Conservation (phyloP, 2,888 invertebrate genomes). For the Ceramica pisi region DNA sequence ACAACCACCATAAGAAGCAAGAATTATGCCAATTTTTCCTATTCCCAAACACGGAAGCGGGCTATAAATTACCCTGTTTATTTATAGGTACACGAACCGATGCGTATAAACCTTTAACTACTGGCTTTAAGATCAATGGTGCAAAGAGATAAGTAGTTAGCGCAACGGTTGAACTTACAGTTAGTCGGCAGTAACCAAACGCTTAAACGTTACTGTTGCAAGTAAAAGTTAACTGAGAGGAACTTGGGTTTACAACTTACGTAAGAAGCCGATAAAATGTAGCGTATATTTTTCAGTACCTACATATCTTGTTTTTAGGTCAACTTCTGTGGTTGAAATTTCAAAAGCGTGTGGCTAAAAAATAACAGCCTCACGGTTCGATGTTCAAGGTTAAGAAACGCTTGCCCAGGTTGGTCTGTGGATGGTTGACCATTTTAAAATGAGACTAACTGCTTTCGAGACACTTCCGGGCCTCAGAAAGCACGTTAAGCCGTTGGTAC, state of each 20-base stretch:
- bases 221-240: constrained; percentile 56
- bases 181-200: constrained; percentile 42
- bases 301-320: constrained; percentile 31
- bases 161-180: constrained; percentile 42
- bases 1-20: constrained; percentile 19
- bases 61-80: constrained; percentile 41
- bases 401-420: too few species aligned
- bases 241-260: constrained; percentile 50
- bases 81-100: constrained; percentile 38
- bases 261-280: constrained; percentile 43
- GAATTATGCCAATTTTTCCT: constrained; percentile 26
- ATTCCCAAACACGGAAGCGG: constrained; percentile 20
- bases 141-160: constrained; percentile 60
- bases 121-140: constrained; percentile 57
- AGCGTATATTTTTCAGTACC: constrained; percentile 36
- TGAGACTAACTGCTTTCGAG: too few species aligned
- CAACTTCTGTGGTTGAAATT: constrained; percentile 3
- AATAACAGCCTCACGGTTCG: too few species aligned
- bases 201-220: constrained; percentile 40
- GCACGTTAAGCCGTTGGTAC: too few species aligned
- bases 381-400: too few species aligned
- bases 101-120: constrained; percentile 44
- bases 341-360: too few species aligned
- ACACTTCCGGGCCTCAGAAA: too few species aligned
- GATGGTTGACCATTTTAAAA: too few species aligned